A percentile compares a stretch with the other conserved stretches of the same genome.
Evolutionary conservation across 2,888 invertebrate species (phyloP).

Genomic region (Amphipyra tragopoginis): DNA sequence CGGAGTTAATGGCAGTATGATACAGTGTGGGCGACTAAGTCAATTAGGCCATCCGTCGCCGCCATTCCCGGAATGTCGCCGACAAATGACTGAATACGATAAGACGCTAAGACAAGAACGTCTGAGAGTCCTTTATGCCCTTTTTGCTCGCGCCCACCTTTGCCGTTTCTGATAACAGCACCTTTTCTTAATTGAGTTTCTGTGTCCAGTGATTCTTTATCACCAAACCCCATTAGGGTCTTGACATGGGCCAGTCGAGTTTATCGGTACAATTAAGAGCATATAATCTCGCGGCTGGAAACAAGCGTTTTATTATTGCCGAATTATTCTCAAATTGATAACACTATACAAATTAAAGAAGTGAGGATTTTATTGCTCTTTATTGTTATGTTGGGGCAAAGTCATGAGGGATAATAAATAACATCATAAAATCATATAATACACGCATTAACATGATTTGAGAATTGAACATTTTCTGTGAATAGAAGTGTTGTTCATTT

Average conservation of each 20-base stretch:
- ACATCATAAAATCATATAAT: slow-evolving; percentile 38
- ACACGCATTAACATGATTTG: slow-evolving; percentile 30
- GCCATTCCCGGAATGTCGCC: slow-evolving; percentile 88
- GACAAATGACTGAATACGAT: slow-evolving; percentile 86
- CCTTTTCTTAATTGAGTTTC: slow-evolving; percentile 87
- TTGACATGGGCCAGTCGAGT: slow-evolving; percentile 70
- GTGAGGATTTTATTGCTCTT: slow-evolving; percentile 58
- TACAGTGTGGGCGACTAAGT: slow-evolving; percentile 88
- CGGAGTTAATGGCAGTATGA: slow-evolving; percentile 84
- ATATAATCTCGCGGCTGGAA: slow-evolving; percentile 66
- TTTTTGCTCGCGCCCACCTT: slow-evolving; percentile 70
- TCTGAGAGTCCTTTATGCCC: slow-evolving; percentile 76
- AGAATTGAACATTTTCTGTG: slow-evolving; percentile 24
- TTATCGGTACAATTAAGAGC: slow-evolving; percentile 78
- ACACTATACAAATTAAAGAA: slow-evolving; percentile 61
- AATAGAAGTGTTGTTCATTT: slow-evolving; percentile 16
- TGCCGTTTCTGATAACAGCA: slow-evolving; percentile 82
- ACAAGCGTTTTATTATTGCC: slow-evolving; percentile 65
- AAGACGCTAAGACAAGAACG: slow-evolving; percentile 78
- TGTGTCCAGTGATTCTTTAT: slow-evolving; percentile 83
- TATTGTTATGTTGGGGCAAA: slow-evolving; percentile 64
- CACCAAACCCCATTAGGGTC: slow-evolving; percentile 80
- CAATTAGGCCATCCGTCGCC: slow-evolving; percentile 89
- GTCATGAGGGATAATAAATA: slow-evolving; percentile 54
- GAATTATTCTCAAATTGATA: slow-evolving; percentile 61